Base-by-base conservation (phyloP, 2,888 invertebrate species). In the Yponomeuta cagnagella region DNA sequence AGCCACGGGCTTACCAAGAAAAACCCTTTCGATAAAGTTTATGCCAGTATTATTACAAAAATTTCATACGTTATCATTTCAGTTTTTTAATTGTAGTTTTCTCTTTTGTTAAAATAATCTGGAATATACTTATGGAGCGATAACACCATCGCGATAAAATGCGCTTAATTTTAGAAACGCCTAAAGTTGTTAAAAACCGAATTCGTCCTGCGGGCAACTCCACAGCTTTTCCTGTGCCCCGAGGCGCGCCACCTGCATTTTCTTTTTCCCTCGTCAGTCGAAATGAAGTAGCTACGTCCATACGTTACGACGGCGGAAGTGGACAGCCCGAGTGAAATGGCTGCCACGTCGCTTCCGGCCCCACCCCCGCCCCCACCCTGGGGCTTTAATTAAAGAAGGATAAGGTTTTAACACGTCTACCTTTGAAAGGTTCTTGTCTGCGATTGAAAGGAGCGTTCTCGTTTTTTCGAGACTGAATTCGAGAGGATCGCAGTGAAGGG, bases 331-430 rank as follows among this genome's bases (percentile, higher is more conserved):
- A 82, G 78, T 82, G 82, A 83, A 85, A 85, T 82, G 85, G 84
- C 83, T 79, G 81, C 81, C 80, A 74, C 79, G 80, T 77, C 80
- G 78, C 77, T 78, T 80, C 79, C 85, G 73, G 72, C 72, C 48
- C 70, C 72, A 70, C 65, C 73, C 72, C 70, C 76, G 75, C 76
- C 78, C 74, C 72, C 74, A 70, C 72, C 71, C 72, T 75, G 77
- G 77, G 78, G 83, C 83, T 89, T 90, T 91, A 90, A 91, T 91
- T 90, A 90, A 90, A 89, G 88, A 84, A 82, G 89, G 82, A 78
- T 86, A 89, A 89, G 90, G 89, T 84, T 89, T 86, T 89, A 89
- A 85, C 88, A 86, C 88, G 84, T 87, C 86, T 80, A 85, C 79
- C 78, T 80, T 79, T 81, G 79, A 80, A 80, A 79, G 80, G 79